Base-by-base conservation (phyloP, 37 sponge, comb jelly and placozoan genomes). In the Chondrilla cf. caribensis region DNA sequence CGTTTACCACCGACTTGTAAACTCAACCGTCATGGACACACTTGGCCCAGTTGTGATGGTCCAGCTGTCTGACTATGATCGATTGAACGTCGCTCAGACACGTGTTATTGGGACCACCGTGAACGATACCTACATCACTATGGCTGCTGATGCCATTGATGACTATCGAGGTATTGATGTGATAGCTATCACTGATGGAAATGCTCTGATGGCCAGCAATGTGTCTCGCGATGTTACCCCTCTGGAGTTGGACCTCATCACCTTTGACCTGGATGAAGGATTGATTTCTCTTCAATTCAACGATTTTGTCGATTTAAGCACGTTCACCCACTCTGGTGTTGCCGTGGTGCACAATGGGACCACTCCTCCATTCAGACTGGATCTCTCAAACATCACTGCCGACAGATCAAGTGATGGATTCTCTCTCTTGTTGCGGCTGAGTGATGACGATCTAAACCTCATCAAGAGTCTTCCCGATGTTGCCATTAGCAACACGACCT, bases 111-210 rank as follows among this genome's bases (percentile, higher is more conserved):
- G 91, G 36, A 87, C 87, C 9, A 79, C 59, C 42, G 68, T 54
- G n/a, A 86, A 88, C 58, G 87, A 88, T 81, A 96, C 91, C 29
- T 96, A 84, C 64, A 71, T 96, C 15, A 72, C 80, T 38, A 86
- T 96, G 70, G 35, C 55, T n/a, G 91, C 97, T 87, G 88, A 86
- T 86, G 85, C 85, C 0, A 85, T 96, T 81, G 72, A 86, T 51
- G 93, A 96, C 77, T 93, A 88, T 67, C 51, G 64, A 9, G 84
- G 80, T 17, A 44, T 62, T n/a, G 89, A 90, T 83, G 89, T 96
- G 40, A 80, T 96, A 42, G 89, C 97, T 37, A 78, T 96, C 15
- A 93, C 91, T 22, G 80, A 88, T 76, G 87, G 91, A 29, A 88
- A 86, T 70, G 95, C 87, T 26, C 28, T 93, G 17, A 79, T 28